phyloP scores from a whole-genome alignment of 1,140 invertebrate species.

The Drosophila saltans region DNA sequence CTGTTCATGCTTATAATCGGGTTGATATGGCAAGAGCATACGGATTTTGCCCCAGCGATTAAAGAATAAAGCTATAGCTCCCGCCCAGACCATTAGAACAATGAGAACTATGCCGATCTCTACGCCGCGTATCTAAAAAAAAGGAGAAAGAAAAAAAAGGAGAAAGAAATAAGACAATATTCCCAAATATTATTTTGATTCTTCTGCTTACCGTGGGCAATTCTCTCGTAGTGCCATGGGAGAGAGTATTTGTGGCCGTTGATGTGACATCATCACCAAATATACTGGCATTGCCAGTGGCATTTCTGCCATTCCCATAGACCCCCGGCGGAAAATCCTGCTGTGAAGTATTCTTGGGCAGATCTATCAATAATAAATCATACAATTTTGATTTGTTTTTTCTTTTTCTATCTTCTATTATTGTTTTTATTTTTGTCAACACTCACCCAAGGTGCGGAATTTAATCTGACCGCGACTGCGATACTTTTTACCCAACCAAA shows the following conservation, averaged over 20 bases:
- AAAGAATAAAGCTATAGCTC: slow-evolving; percentile 94
- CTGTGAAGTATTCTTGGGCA: slow-evolving; percentile 88
- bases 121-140: slow-evolving; percentile 89
- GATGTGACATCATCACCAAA: slow-evolving; percentile 77
- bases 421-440: not conserved
- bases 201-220: slow-evolving; percentile 70
- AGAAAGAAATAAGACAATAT: not conserved
- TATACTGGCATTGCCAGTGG: slow-evolving; percentile 81
- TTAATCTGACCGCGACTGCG: slow-evolving; percentile 90
- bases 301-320: slow-evolving; percentile 83
- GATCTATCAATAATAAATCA: slow-evolving; percentile 84
- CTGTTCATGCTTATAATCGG: slow-evolving; percentile 93
- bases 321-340: slow-evolving; percentile 84
- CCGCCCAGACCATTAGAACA: slow-evolving; percentile 93
- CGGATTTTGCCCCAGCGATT: slow-evolving; percentile 96
- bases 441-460: slow-evolving; percentile 92
- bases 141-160: not conserved
- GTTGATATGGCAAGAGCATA: slow-evolving; percentile 95
- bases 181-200: not conserved
- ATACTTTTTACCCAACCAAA: slow-evolving; percentile 90
- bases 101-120: slow-evolving; percentile 94
- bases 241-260: slow-evolving; percentile 74
- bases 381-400: not conserved
- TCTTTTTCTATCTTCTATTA: too few relatives aligned
- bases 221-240: slow-evolving; percentile 84